A percentile compares a stretch with the other conserved stretches of the same genome.
These are phyloP conservation scores for Psittacula derbiana DNA, from an alignment of 2,797 vertebrate genomes.

Conservation along the genomic window DNA sequence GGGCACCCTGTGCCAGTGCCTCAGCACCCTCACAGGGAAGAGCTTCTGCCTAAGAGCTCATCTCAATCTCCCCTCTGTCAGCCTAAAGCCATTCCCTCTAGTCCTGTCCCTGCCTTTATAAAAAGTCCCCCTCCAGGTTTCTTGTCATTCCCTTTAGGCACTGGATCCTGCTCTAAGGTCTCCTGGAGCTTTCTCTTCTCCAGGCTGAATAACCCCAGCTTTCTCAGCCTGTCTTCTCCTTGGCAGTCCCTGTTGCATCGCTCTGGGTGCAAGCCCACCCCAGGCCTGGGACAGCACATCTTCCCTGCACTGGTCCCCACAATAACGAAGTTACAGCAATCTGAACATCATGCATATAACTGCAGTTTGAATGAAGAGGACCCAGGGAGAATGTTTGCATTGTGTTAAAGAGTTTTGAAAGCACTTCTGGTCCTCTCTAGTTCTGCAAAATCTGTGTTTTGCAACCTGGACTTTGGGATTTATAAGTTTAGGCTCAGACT, in stretches of 20 bases:
- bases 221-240: background rate
- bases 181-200: background rate
- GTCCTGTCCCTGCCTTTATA: background rate
- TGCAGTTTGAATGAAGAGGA: background rate
- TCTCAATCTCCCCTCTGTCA: background rate
- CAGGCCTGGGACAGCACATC: background rate
- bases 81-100: background rate
- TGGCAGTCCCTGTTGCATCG: background rate
- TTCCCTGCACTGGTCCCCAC: fast-evolving
- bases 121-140: background rate
- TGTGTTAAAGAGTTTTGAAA: background rate
- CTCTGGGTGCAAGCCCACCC: background rate
- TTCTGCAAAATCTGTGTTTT: background rate
- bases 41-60: background rate
- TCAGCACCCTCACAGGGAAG: background rate
- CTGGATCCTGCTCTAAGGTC: background rate
- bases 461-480: background rate
- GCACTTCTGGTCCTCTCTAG: background rate
- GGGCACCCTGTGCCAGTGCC: background rate
- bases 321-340: background rate
- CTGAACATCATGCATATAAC: fast-evolving
- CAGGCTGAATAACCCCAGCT: background rate
- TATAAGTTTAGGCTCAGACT: background rate
- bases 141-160: background rate
- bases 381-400: background rate